phyloP scores from a whole-genome alignment of 2,113 vertebrate species.

The Lutjanus erythropterus region DNA sequence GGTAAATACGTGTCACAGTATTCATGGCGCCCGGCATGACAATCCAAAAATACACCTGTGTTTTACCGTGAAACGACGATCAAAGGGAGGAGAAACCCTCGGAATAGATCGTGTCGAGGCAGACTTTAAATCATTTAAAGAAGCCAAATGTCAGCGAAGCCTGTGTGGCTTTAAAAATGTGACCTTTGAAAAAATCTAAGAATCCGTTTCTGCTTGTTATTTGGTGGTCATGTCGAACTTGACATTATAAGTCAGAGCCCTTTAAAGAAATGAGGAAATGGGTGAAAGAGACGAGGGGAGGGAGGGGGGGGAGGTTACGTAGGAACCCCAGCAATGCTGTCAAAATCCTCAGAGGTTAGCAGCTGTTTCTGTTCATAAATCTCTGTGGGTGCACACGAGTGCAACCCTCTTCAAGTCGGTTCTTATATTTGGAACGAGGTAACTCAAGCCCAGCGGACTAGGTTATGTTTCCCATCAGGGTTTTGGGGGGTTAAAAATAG shows the following conservation, averaged over 20 bases:
- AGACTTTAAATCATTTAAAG: conserved; percentile 23
- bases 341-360: conserved; percentile 75
- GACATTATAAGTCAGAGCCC: not conserved
- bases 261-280: conserved; percentile 1
- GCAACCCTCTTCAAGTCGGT: conserved; percentile 60
- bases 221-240: not conserved
- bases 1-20: not conserved
- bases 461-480: conserved; percentile 58
- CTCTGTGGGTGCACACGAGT: conserved; percentile 30
- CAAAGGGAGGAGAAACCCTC: conserved; percentile 24
- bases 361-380: conserved; percentile 81
- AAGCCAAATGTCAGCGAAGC: conserved; percentile 42
- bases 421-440: conserved; percentile 84
- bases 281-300: not conserved
- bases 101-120: conserved; percentile 18
- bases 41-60: conserved; percentile 34
- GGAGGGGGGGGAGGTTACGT: not conserved
- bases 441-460: conserved; percentile 75
- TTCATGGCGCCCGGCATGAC: not conserved
- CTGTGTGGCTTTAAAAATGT: not conserved
- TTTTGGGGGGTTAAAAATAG: conserved; percentile 76
- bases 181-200: conserved; percentile 20
- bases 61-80: conserved; percentile 33
- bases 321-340: conserved; percentile 49
- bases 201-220: not conserved